Conservation (phyloP, 92 coral and sea anemone species). For the Phymanthus crucifer region DNA sequence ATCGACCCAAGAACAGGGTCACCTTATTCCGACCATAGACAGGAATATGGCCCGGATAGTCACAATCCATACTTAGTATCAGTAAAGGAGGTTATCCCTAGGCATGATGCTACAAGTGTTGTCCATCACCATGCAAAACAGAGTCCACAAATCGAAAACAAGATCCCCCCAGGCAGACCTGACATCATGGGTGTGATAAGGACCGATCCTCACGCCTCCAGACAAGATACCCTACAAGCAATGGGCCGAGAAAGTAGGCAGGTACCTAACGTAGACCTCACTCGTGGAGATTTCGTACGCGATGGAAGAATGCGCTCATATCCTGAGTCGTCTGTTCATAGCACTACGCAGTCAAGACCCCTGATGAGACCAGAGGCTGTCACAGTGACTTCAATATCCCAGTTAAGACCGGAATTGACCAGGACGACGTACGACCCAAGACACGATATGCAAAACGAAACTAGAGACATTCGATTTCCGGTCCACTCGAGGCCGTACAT, state of each 20-base stretch:
- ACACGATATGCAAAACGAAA: conserved; percentile 22
- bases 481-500: neutral
- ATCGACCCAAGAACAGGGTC: neutral
- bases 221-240: conserved; percentile 5
- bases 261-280: neutral
- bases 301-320: conserved; percentile 11
- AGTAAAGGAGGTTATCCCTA: neutral
- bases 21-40: conserved; percentile 11
- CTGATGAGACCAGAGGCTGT: conserved; percentile 15
- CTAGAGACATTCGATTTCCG: conserved; percentile 11
- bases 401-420: conserved; percentile 19
- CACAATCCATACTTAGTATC: neutral
- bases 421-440: conserved; percentile 29
- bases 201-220: conserved; percentile 14
- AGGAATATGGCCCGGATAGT: conserved; percentile 22
- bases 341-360: conserved; percentile 13
- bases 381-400: neutral
- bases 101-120: conserved; percentile 14
- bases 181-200: conserved; percentile 10
- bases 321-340: conserved; percentile 16
- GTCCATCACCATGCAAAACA: conserved; percentile 25
- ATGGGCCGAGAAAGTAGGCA: conserved; percentile 11
- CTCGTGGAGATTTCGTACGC: conserved; percentile 17
- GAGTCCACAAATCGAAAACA: neutral
- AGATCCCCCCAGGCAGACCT: neutral